Conservation (phyloP, 2,797 vertebrate genomes). For the Ispidina picta region DNA sequence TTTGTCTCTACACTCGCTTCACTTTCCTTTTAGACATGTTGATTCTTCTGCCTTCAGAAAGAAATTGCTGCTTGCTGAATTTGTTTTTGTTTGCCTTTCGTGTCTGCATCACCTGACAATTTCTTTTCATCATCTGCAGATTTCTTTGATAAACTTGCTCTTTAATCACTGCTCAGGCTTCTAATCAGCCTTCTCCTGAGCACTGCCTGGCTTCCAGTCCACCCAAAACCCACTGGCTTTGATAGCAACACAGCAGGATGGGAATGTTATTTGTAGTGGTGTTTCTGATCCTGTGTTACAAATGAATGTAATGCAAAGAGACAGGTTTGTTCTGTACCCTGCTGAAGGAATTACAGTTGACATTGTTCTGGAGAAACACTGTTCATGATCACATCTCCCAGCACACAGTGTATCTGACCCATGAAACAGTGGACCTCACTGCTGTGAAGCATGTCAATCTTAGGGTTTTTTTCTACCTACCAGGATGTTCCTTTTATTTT, state of each 20-base stretch:
- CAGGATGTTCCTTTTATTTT: neutral
- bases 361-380: neutral
- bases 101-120: slow-evolving; percentile 16
- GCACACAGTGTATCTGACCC: neutral
- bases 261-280: neutral
- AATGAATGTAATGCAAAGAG: neutral
- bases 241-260: neutral
- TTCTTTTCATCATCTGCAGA: slow-evolving; percentile 6
- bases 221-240: neutral
- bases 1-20: neutral
- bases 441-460: neutral
- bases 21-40: neutral
- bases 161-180: neutral
- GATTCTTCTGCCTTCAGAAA: slow-evolving; percentile 17
- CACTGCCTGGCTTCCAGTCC: neutral
- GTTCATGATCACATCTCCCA: neutral
- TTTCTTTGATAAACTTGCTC: neutral
- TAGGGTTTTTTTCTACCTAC: neutral
- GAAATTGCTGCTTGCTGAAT: neutral
- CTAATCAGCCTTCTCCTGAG: neutral
- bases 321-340: neutral
- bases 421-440: neutral
- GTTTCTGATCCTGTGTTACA: neutral
- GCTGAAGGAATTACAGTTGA: neutral
- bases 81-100: neutral